Evolutionary conservation across 2,797 vertebrate genomes (phyloP).

Genomic region (Chiloscyllium punctatum): DNA sequence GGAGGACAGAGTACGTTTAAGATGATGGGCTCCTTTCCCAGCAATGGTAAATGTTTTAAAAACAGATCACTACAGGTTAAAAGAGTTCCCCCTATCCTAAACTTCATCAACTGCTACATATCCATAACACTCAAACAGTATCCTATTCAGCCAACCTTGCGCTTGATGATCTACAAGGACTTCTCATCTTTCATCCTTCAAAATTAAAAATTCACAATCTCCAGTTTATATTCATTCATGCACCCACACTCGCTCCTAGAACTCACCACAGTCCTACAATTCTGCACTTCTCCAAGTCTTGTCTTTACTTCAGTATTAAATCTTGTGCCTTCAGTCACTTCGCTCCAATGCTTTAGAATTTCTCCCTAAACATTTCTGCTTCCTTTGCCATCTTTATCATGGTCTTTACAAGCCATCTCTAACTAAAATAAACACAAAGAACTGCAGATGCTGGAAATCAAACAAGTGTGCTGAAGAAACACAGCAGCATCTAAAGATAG

Average conservation of each 20-base stretch:
- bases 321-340: background rate
- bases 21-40: background rate
- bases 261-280: background rate
- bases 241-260: background rate
- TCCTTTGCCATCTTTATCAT: background rate
- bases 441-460: too few relatives aligned
- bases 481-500: too few relatives aligned
- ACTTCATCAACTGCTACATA: background rate
- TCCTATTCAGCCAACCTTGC: background rate
- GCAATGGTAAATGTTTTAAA: background rate
- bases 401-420: background rate
- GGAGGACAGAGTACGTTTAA: background rate
- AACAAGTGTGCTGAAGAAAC: too few relatives aligned
- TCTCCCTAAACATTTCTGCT: background rate
- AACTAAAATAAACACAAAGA: too few relatives aligned
- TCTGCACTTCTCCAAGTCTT: background rate
- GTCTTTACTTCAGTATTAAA: background rate
- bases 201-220: background rate
- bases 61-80: background rate
- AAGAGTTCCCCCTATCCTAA: background rate
- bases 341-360: background rate
- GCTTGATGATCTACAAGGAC: background rate
- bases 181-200: background rate
- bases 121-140: background rate
- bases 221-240: background rate